These are phyloP conservation scores for Liodrosophila aerea DNA, from an alignment of 2,888 invertebrate species.

Conservation along the genomic window DNA sequence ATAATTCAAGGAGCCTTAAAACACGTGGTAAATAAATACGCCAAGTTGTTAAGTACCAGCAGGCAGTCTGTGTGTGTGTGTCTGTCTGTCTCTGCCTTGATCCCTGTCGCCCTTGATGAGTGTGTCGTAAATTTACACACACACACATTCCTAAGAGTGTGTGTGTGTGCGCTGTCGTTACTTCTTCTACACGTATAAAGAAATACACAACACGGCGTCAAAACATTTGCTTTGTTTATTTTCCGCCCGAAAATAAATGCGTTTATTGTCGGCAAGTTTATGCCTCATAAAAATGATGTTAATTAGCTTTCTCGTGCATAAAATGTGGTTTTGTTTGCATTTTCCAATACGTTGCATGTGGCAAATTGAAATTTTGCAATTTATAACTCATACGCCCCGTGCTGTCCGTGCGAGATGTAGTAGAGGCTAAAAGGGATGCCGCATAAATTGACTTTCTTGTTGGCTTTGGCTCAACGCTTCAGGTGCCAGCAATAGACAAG, in stretches of 20 bases:
- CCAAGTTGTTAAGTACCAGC: slow-evolving; percentile 60
- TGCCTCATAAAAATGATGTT: slow-evolving; percentile 50
- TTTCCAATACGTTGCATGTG: slow-evolving; percentile 33
- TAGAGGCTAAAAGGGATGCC: slow-evolving; percentile 14
- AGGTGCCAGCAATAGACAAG: slow-evolving; percentile 38
- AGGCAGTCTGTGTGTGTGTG: slow-evolving; percentile 19
- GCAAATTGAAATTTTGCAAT: slow-evolving; percentile 29
- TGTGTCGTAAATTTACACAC: slow-evolving; percentile 50
- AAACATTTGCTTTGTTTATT: slow-evolving; percentile 59
- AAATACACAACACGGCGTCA: slow-evolving; percentile 36
- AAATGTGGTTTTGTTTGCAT: slow-evolving; percentile 46
- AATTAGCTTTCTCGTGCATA: slow-evolving; percentile 45
- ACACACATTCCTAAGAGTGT: slow-evolving; percentile 2
- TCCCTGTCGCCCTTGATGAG: slow-evolving; percentile 21
- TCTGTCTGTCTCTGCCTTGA: not conserved
- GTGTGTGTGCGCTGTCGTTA: slow-evolving; percentile 2
- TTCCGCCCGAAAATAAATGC: slow-evolving; percentile 53
- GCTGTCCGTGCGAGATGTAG: slow-evolving; percentile 11
- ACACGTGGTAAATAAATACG: slow-evolving; percentile 72
- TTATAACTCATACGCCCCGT: slow-evolving; percentile 31
- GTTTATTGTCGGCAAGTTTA: slow-evolving; percentile 36
- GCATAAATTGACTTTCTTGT: slow-evolving; percentile 51
- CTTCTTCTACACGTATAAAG: slow-evolving; percentile 31
- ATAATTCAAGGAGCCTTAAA: slow-evolving; percentile 16
- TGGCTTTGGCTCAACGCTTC: slow-evolving; percentile 29